Percentiles rank a stretch among this genome's conserved stretches.
These are phyloP conservation scores for Bubo blakistoni DNA, from an alignment of 2,113 vertebrate genomes.

Conservation along the genomic window DNA sequence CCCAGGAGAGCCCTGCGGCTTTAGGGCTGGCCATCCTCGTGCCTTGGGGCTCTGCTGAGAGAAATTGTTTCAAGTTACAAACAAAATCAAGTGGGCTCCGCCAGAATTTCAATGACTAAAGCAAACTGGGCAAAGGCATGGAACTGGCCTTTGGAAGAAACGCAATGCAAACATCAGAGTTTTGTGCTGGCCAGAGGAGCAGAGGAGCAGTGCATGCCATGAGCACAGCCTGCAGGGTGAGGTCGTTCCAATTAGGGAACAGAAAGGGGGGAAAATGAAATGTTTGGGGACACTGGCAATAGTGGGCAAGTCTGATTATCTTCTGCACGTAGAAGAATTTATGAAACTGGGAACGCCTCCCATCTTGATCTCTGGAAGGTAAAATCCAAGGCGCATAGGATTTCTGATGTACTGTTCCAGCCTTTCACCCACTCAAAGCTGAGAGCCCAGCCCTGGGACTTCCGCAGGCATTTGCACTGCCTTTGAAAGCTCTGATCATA, in stretches of 20 bases:
- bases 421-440: neutral
- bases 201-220: neutral
- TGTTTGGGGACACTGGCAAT: neutral
- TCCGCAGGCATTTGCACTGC: neutral
- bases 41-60: slow-evolving; percentile 24
- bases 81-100: neutral
- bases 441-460: neutral
- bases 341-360: neutral
- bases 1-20: slow-evolving; percentile 40
- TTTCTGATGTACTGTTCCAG: neutral
- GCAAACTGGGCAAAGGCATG: slow-evolving; percentile 20
- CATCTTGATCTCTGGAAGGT: neutral
- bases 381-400: neutral
- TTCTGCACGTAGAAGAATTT: neutral
- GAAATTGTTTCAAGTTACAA: slow-evolving; percentile 47
- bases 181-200: slow-evolving; percentile 34
- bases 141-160: slow-evolving; percentile 38
- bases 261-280: neutral
- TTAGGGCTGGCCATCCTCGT: slow-evolving; percentile 46
- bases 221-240: slow-evolving; percentile 55
- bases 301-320: neutral
- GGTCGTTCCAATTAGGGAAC: neutral
- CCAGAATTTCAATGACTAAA: slow-evolving; percentile 56
- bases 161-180: slow-evolving; percentile 36
- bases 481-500: neutral